Evolutionary conservation across 2,888 invertebrate species (phyloP), one percentile per base, ranked within the genome.

Genomic region (Meghimatium bilineatum): DNA sequence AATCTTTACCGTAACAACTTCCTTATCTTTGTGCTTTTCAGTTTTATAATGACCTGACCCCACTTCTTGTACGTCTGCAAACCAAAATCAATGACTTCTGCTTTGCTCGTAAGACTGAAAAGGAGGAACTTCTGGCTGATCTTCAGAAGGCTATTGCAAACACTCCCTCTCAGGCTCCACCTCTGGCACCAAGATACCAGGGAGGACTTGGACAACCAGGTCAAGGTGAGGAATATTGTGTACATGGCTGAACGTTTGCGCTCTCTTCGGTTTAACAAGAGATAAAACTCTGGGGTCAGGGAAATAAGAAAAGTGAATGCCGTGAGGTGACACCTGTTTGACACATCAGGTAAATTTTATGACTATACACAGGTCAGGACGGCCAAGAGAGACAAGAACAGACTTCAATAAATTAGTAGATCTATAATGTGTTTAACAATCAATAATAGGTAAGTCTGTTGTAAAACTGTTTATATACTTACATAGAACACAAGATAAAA

Each of bases 21-120:
- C 5, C 12, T 44, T 8, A 44, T 44, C 44, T 44, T 44, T 44
- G 44, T 49, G 17, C 29, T 44, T 78, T 78, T 72, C 91, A 95
- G 94, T 95, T 95, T 91, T 95, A 95, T 92, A 95, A 95, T 89
- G 95, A 95, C 89, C 91, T 95, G 84, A 95, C 95, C 10, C 95
- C 98, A 95, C 94, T 99, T 91, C 95, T 99, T 93, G 96, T 99
- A 32, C 96, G 96, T 83, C 97, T 98, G 95, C 99, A 99, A 95
- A 98, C 97, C 94, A 99, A 99, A 94, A 97, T 99, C 86, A 96
- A 97, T 14, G 99, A 99, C 95, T 99, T 97, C 94, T 98, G 98
- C 94, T 99, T 99, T 94, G 99, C 99, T 66, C 96, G 99, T 56
- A 98, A 98, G 95, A 99, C 99, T 0, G 99, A 99, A 94, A 99